Evolutionary conservation across 2,113 vertebrate species (phyloP).

Genomic region (Chlamydotis undulata): DNA sequence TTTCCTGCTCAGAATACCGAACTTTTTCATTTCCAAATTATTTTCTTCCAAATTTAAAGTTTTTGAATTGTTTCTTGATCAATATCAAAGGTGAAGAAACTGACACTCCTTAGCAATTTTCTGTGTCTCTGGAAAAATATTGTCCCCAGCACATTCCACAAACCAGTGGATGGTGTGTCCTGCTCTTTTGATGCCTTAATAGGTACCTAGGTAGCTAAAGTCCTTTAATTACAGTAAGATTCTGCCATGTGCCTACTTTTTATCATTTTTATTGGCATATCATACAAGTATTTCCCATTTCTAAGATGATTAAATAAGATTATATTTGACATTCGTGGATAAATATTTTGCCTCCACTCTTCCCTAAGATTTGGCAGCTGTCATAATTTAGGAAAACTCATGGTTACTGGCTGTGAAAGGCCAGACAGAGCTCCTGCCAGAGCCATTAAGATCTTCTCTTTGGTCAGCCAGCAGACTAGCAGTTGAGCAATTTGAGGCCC

Average conservation of each 20-base stretch:
- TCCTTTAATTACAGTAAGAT: not conserved
- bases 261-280: not conserved
- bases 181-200: not conserved
- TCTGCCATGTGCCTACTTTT: not conserved
- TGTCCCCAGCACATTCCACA: not conserved
- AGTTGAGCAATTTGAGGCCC: not conserved
- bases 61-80: not conserved
- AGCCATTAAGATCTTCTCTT: not conserved
- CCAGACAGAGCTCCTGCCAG: not conserved
- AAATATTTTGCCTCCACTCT: not conserved
- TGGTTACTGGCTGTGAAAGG: constrained; percentile 33
- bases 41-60: not conserved
- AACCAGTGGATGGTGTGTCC: not conserved
- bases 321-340: not conserved
- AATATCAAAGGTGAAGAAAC: not conserved
- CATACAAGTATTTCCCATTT: not conserved
- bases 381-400: not conserved
- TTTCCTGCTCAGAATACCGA: not conserved
- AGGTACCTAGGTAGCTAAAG: not conserved
- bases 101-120: not conserved
- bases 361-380: not conserved
- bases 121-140: not conserved
- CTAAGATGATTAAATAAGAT: not conserved
- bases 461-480: not conserved
- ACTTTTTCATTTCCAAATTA: not conserved